These are phyloP conservation scores for Embidobia sp. DNA, from an alignment of 2,888 invertebrate genomes.

Conservation along the genomic window DNA sequence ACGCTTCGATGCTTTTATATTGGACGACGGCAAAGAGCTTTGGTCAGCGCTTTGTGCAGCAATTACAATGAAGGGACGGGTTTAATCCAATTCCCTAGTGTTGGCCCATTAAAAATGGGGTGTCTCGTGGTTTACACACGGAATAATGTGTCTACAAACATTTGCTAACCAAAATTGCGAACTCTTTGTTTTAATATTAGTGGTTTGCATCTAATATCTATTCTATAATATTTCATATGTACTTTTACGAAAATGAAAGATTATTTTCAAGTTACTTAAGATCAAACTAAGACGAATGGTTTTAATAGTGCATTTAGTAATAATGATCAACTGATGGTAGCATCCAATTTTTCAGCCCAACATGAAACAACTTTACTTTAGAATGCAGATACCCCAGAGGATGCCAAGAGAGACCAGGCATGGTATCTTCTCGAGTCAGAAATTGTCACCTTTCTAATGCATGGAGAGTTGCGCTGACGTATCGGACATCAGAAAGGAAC, in stretches of 20 bases:
- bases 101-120: slow-evolving; percentile 21
- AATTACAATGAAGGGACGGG: slow-evolving; percentile 4
- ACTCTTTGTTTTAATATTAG: background rate
- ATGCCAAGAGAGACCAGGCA: slow-evolving; percentile 19
- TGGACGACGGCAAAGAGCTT: slow-evolving; percentile 31
- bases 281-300: too few relatives aligned
- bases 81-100: slow-evolving; percentile 36
- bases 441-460: slow-evolving; percentile 78
- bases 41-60: slow-evolving; percentile 31
- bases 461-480: slow-evolving; percentile 74
- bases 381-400: slow-evolving; percentile 12
- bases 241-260: too few relatives aligned
- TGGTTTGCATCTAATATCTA: too few relatives aligned
- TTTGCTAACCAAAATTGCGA: background rate
- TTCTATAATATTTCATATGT: too few relatives aligned
- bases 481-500: slow-evolving; percentile 77
- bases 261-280: too few relatives aligned
- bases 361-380: background rate
- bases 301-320: too few relatives aligned
- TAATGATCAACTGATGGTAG: too few relatives aligned
- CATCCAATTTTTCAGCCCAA: too few relatives aligned
- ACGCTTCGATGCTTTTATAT: slow-evolving; percentile 67
- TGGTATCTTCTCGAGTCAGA: slow-evolving; percentile 13
- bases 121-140: slow-evolving; percentile 11
- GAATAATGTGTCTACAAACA: too few relatives aligned